Evolutionary conservation across 92 coral and sea anemone species (phyloP), one percentile per base, ranked within the genome.

Genomic region (Plumapathes pennacea): DNA sequence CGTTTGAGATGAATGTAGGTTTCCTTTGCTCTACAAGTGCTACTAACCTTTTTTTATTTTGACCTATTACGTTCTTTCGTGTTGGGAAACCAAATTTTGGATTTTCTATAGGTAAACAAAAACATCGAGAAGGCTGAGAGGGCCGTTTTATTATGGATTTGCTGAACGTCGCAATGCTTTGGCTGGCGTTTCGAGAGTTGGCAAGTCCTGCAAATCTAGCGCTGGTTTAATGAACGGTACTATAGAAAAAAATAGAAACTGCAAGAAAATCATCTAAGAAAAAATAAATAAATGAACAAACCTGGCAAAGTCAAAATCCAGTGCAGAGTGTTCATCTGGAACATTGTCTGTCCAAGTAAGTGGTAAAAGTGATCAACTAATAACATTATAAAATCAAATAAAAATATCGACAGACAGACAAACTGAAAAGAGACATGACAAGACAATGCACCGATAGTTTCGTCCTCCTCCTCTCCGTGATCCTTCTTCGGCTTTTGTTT

Each of bases 261-360:
- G 1, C 5, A n/a, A 38, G 2, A 7, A 22, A 1, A 22, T 2
- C 14, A 27, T 24, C 0, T 14, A 30, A 32, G 43, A 23, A 4
- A 4, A 24, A 20, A 15, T 33, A 18, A 20, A 12, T 25, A 25
- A 38, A 25, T 7, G 21, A 39, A 22, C 80, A n/a, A 4, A 86
- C 95, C 95, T 82, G 19, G 95, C 95, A 37, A 86, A 86, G 57
- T 86, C 82, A 33, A 70, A 76, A 27, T 76, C 82, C 6, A 65
- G 24, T 36, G 45, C 65, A 44, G 62, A 46, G 2, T 52, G 69
- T 53, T 81, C 85, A 28, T 54, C 79, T 42, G 49, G 57, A 14
- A 70, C 33, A 40, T 64, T 74, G 48, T 76, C 84, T 61, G 60
- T 25, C 38, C 29, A 80, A 34, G 9, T 6, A 14, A 13, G 22